phyloP scores from a whole-genome alignment of 1,140 invertebrate species.

The Anastrepha ludens region DNA sequence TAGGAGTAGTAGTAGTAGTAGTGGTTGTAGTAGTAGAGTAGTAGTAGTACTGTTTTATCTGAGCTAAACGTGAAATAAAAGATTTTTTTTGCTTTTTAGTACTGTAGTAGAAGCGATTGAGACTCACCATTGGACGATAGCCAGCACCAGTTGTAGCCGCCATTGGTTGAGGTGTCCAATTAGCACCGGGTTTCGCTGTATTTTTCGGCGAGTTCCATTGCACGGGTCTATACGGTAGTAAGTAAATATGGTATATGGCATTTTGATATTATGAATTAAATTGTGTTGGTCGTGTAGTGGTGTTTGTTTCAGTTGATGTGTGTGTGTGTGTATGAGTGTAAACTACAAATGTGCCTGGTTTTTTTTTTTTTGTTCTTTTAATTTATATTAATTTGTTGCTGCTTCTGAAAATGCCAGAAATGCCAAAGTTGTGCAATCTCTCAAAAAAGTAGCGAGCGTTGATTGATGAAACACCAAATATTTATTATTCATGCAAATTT shows the following conservation, averaged over 20 bases:
- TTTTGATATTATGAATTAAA: conserved; percentile 35
- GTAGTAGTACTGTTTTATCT: conserved; percentile 42
- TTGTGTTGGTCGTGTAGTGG: background rate
- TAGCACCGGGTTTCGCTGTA: conserved; percentile 83
- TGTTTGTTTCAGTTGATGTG: background rate
- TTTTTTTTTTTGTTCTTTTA: no score
- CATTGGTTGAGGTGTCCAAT: conserved; percentile 90
- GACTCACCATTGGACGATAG: conserved; percentile 88
- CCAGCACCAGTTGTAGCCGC: conserved; percentile 88
- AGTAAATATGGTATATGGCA: conserved; percentile 43
- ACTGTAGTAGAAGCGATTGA: conserved; percentile 62
- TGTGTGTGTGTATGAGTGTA: background rate
- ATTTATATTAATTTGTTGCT: no score
- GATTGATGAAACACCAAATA: no score
- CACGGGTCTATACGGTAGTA: conserved; percentile 77
- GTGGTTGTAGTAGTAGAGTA: background rate
- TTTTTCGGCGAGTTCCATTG: conserved; percentile 93
- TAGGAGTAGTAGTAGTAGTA: background rate
- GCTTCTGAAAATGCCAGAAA: background rate
- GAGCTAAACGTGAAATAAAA: conserved; percentile 52
- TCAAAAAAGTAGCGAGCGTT: no score
- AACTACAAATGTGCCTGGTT: background rate
- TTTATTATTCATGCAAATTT: no score
- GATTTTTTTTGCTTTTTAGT: conserved; percentile 53
- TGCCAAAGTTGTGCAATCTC: no score